Evolutionary conservation across 2,797 vertebrate species (phyloP).

Genomic region (Geotrypetes seraphini): DNA sequence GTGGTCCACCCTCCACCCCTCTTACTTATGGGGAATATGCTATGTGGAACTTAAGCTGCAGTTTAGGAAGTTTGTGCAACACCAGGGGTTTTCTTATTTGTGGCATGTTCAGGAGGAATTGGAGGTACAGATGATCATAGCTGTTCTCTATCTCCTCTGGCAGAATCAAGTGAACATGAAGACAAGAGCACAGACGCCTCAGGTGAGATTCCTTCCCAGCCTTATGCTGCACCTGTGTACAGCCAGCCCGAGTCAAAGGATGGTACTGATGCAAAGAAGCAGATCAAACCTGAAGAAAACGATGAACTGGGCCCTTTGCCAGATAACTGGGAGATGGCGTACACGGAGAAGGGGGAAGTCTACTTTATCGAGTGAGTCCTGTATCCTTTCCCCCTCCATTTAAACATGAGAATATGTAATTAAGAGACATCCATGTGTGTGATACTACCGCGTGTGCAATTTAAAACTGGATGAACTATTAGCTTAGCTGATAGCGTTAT

Average conservation of each 20-base stretch:
- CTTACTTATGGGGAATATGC: too few species aligned
- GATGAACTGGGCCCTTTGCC: slow-evolving; percentile 83
- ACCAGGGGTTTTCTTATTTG: too few species aligned
- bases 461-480: too few species aligned
- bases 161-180: slow-evolving; percentile 93
- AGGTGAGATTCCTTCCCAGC: slow-evolving; percentile 64
- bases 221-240: slow-evolving; percentile 63
- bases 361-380: slow-evolving; percentile 96
- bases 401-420: neutral
- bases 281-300: slow-evolving; percentile 72
- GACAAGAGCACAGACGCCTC: slow-evolving; percentile 81
- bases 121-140: neutral
- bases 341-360: slow-evolving; percentile 96
- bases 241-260: slow-evolving; percentile 64
- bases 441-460: too few species aligned
- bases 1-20: too few species aligned
- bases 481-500: too few species aligned
- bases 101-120: neutral
- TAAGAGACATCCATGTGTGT: neutral
- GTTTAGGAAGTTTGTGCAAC: too few species aligned
- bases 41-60: too few species aligned
- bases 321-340: slow-evolving; percentile 98
- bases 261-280: slow-evolving; percentile 65
- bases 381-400: neutral
- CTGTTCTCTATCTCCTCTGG: slow-evolving; percentile 16